Base-by-base conservation (phyloP, 2,797 vertebrate species). In the Catostomus latipinnis region DNA sequence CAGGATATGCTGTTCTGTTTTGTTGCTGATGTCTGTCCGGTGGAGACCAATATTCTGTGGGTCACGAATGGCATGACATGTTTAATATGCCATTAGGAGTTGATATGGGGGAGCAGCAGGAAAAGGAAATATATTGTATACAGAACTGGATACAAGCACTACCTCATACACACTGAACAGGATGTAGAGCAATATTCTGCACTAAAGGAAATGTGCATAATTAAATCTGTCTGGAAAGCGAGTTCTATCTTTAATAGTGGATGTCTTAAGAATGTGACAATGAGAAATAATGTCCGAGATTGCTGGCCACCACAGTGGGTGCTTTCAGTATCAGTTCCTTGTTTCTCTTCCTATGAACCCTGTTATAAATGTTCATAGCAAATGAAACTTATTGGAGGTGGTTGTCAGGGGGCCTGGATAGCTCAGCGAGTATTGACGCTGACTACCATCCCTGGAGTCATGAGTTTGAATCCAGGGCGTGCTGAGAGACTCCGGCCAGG, bases 81-180 rank as follows among this genome's bases (percentile, higher is more conserved):
- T 18, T 63, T 34, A 46, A 71, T 63, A 48, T 53, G 58, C 13
- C 0, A 12, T 34, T 22, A 13, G 4, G 22, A 70, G 57, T 56
- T 63, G 12, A 56, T 63, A 16, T 50, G 18, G 9, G 16, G 50
- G 14, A 50, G 50, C 34, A 76, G 45, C 48, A 62, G 67, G 18
- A 72, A 77, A 82, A 77, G 74, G 74, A 82, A 77, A 82, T 71
- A 22, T 22, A 22, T 22, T 22, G 71, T 53, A 67, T 73, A 76
- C n/a, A 53, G 52, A 77, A 71, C 12, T 1, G 62, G 69, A 76
- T 61, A n/a, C 52, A 68, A 52, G 43, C 57, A 13, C 57, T 68
- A 52, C 45, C 54, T 68, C 18, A 13, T 18, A 50, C 62, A 50
- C 48, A 53, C 9, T 9, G 2, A 46, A 67, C 61, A 68, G 74